Base-by-base conservation (phyloP, 2,113 vertebrate species). In the Hippopotamus amphibius region DNA sequence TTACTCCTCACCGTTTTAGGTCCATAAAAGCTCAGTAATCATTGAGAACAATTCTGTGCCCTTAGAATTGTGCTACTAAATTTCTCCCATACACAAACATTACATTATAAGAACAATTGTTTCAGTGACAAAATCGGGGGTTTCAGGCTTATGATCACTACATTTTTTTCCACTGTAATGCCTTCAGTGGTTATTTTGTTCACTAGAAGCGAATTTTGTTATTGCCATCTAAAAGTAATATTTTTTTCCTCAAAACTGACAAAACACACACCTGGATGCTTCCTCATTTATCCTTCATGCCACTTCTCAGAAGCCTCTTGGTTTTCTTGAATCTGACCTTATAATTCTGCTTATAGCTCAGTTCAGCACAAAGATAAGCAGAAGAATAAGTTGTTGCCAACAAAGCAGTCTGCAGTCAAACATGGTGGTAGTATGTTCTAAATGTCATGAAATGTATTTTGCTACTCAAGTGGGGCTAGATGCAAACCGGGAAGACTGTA, bases 161-260 rank as follows among this genome's bases (percentile, higher is more conserved):
- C 13, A 26, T 4, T 43, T 90, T 66, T 68, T 12, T n/a, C 53
- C 7, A 86, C 68, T 53, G 7, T 37, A 37, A 93, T 63, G 28
- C 13, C 57, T 76, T 96, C 48, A 61, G 11, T 77, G 61, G 65
- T 74, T 86, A 48, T 69, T 97, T 95, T 72, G 50, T 37, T 71
- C n/a, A 90, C 6, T 82, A 63, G 33, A 89, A 48, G 30, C 59
- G 9, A 46, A 74, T 80, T 81, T 95, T 69, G 28, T 96, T 95
- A 48, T 65, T 88, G 7, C 17, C 19, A 41, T 88, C 37, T 53
- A 59, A 84, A 92, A 88, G 61, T n/a, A 95, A 61, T 84, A 81
- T n/a, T 55, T 93, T 68, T 48, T 68, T 96, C 26, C 7, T 87
- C 26, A 59, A 74, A 97, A 55, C 15, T 77, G 15, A 22, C 48